Base-by-base conservation (phyloP, 2,888 invertebrate species). In the Octodonta nipae region DNA sequence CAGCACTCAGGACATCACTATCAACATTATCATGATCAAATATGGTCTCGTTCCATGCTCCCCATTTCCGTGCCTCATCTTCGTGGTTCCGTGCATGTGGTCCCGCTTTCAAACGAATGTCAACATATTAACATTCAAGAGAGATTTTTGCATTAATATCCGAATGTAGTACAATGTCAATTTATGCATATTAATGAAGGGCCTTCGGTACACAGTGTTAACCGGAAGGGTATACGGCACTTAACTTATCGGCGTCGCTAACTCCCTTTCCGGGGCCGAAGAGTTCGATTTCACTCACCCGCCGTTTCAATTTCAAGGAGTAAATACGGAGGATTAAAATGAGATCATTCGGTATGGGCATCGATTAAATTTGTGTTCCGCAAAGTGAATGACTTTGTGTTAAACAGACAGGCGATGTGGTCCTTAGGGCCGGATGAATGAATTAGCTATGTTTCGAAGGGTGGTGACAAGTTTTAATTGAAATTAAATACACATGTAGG, bases 171-270 rank as follows among this genome's bases (percentile, higher is more conserved):
- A 45, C 52, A 50, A 52, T 52, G 52, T 54, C 52, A 51, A 54
- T 54, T 54, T 54, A 54, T 53, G 51, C 52, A 54, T 54, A 54
- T 54, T 54, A 53, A 54, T 53, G 48, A 47, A 37, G 40, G 42
- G n/a, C 35, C 37, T 38, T 34, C 33, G 22, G 22, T 22, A 22
- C 22, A 22, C 22, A 22, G 22, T 4, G 22, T 22, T 22, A 22
- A 22, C 3, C 22, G 22, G n/a, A 22, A 22, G 22, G 22, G 22
- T n/a, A 11, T 22, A 11, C 22, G 22, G 22, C 22, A 22, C 22
- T 22, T 22, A 22, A 22, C 22, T 22, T 22, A 22, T 22, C 22
- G 22, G 22, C 22, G 22, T 22, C 10, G 3, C 2, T 22, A 22
- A n/a, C 22, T 22, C 22, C 3, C 22, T 22, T 11, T 4, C 11